phyloP scores from a whole-genome alignment of 2,888 invertebrate genomes.

The Archaeoteleia sp. region DNA sequence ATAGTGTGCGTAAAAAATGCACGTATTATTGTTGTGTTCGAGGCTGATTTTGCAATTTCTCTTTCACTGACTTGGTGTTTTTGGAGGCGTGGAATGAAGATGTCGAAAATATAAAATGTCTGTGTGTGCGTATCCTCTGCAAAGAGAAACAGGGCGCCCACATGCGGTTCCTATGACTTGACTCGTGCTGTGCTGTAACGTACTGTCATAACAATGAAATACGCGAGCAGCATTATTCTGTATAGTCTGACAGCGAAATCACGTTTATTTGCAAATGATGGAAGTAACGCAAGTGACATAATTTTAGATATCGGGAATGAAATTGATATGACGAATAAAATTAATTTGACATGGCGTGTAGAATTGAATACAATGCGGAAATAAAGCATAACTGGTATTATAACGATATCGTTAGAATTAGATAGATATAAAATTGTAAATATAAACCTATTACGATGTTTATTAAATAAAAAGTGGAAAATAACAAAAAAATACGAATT shows the following conservation, averaged over 20 bases:
- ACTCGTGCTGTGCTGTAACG: conserved; percentile 21
- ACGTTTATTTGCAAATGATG: conserved; percentile 28
- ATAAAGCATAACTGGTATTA: too few species aligned
- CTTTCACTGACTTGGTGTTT: conserved; percentile 14
- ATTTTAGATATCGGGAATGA: conserved; percentile 31
- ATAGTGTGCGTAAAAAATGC: too few species aligned
- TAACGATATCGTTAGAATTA: too few species aligned
- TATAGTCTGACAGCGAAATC: conserved; percentile 26
- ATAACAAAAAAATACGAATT: too few species aligned
- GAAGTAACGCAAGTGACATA: conserved; percentile 14
- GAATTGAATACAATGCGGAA: conserved; percentile 25
- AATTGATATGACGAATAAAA: conserved; percentile 32
- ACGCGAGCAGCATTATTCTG: conserved; percentile 31
- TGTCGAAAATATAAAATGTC: conserved; percentile 40
- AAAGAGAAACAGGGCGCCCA: conserved; percentile 17
- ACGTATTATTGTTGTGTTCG: conserved; percentile 36
- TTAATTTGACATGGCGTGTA: conserved; percentile 28
- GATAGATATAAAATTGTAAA: too few species aligned
- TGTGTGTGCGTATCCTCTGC: conserved; percentile 14
- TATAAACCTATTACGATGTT: too few species aligned
- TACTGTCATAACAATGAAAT: conserved; percentile 34
- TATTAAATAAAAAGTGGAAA: too few species aligned
- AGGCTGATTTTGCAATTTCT: conserved; percentile 24
- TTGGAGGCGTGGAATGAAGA: conserved; percentile 29
- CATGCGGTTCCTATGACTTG: conserved; percentile 33